Conservation (phyloP, 2,888 invertebrate genomes). For the Liodrosophila aerea region DNA sequence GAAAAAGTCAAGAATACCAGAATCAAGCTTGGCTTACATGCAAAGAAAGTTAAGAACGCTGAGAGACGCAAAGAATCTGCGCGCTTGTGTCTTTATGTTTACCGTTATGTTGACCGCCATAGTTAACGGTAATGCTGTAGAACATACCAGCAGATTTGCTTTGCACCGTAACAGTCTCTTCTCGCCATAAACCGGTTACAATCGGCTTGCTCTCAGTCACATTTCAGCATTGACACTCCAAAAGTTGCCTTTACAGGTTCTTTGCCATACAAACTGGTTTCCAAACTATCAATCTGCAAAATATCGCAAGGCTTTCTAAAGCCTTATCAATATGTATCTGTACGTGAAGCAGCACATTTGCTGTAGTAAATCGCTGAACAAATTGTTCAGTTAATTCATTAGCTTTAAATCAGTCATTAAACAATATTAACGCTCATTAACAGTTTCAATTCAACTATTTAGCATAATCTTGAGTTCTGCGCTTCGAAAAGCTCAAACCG, state of each 20-base stretch:
- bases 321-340: too few relatives aligned
- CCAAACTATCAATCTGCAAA: constrained; percentile 5
- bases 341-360: too few relatives aligned
- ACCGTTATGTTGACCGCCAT: constrained; percentile 73
- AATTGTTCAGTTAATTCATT: constrained; percentile 12
- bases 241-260: constrained; percentile 30
- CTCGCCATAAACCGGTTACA: constrained; percentile 34
- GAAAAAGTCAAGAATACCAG: not conserved
- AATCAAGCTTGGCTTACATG: constrained; percentile 33
- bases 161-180: not conserved
- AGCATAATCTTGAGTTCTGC: constrained; percentile 10
- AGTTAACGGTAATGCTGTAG: constrained; percentile 60
- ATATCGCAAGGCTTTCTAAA: constrained; percentile 16
- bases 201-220: too few relatives aligned
- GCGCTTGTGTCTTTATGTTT: constrained; percentile 22
- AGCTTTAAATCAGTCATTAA: constrained; percentile 25
- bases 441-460: constrained; percentile 5
- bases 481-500: too few relatives aligned
- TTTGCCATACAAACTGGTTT: constrained; percentile 39
- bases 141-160: too few relatives aligned
- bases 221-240: constrained; percentile 43
- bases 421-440: constrained; percentile 33
- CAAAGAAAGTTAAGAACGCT: constrained; percentile 56
- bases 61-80: constrained; percentile 14
- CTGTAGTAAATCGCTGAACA: too few relatives aligned